These are phyloP conservation scores for Ceyx erithaca DNA, from an alignment of 2,797 vertebrate species.

Conservation along the genomic window DNA sequence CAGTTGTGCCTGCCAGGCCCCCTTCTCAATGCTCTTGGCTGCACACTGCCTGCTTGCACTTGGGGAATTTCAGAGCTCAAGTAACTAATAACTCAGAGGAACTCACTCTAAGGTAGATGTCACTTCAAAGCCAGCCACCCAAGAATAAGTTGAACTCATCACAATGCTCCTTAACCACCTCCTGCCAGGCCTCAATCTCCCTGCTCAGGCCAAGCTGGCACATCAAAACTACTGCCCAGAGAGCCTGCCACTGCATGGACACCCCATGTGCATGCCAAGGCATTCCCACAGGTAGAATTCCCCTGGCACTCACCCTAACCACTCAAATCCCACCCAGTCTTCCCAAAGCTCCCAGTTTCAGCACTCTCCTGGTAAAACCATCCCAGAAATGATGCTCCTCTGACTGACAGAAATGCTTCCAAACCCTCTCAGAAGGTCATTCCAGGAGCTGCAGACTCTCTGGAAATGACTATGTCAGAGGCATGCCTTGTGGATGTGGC, in stretches of 20 bases:
- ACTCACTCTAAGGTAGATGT: background rate
- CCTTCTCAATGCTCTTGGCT: background rate
- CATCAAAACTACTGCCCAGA: background rate
- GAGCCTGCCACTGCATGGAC: background rate
- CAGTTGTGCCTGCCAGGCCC: background rate
- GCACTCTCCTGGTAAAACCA: background rate
- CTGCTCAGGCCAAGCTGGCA: background rate
- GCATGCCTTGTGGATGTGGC: background rate
- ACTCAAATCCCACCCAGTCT: background rate
- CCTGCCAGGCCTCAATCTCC: background rate
- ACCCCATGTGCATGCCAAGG: fast-evolving
- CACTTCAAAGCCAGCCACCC: background rate
- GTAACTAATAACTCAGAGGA: background rate
- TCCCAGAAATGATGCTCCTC: background rate
- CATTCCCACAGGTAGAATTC: background rate
- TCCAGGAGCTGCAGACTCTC: background rate
- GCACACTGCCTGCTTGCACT: background rate
- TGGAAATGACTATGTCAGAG: background rate
- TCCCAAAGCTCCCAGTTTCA: background rate
- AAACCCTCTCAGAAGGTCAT: background rate
- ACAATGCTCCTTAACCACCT: background rate
- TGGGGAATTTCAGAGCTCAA: background rate
- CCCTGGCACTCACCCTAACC: background rate
- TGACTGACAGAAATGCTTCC: background rate
- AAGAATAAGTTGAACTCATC: background rate